A percentile compares a stretch with the other conserved stretches of the same genome.
phyloP scores from a whole-genome alignment of 2,888 invertebrate species.

The Pristionchus mayeri region DNA sequence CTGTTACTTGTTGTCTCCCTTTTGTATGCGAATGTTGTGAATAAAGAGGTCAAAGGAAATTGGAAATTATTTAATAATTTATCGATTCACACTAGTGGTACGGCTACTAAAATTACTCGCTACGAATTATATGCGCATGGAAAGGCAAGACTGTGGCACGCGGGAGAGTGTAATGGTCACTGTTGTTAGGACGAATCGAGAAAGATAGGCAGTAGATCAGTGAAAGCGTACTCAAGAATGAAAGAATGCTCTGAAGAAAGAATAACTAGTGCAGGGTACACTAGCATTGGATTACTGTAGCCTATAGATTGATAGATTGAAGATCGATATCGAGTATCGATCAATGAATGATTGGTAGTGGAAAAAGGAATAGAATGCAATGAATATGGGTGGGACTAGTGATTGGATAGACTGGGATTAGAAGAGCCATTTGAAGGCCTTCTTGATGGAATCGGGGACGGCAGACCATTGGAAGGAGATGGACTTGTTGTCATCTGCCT shows the following conservation, averaged over 20 bases:
- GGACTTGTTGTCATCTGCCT: conserved; percentile 64
- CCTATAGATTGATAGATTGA: conserved; percentile 29
- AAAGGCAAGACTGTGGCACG: conserved; percentile 39
- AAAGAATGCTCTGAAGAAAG: conserved; percentile 5
- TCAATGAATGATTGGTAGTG: conserved; percentile 38
- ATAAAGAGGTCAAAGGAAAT: conserved; percentile 6
- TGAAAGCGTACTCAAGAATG: conserved; percentile 33
- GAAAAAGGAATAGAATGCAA: conserved; percentile 7
- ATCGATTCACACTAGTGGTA: neutral
- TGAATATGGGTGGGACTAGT: neutral
- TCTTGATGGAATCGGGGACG: conserved; percentile 64
- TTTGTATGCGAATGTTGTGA: conserved; percentile 27
- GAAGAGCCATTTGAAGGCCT: conserved; percentile 70
- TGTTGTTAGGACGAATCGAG: conserved; percentile 19
- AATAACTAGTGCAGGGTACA: neutral
- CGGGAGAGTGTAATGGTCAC: conserved; percentile 36
- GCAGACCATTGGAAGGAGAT: conserved; percentile 71
- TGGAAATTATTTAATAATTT: conserved; percentile 35
- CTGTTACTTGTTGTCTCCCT: conserved; percentile 41
- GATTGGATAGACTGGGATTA: conserved; percentile 46
- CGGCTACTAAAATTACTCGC: conserved; percentile 16
- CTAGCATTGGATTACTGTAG: conserved; percentile 14
- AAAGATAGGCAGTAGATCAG: conserved; percentile 33
- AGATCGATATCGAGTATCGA: conserved; percentile 33
- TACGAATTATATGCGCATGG: conserved; percentile 12